Evolutionary conservation across 2,797 vertebrate genomes (phyloP), one percentile per base, ranked within the genome.

Genomic region (Melanotaenia boesemani): DNA sequence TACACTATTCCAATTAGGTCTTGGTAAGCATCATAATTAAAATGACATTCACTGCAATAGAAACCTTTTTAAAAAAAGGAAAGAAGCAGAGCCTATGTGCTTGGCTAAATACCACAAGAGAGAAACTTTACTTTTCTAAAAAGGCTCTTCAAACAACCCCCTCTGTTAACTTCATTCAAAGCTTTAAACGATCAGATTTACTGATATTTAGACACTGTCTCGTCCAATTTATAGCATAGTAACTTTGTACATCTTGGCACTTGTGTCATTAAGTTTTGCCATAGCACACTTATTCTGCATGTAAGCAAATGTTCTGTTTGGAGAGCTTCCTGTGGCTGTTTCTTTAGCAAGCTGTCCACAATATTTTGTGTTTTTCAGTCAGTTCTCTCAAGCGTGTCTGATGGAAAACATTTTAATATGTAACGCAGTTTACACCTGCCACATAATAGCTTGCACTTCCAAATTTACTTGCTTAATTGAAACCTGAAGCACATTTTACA

Each of bases 321-420:
- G 13, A 15, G 39, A 13, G 8, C 10, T 54, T 24, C 10, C n/a
- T 12, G 8, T 12, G 46, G 46, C 22, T 54, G 50, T 24, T 54
- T 24, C 22, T 24, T 54, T 24, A 12, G 10, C 50, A 54, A 22
- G 50, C 22, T 54, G 50, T 22, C 50, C 50, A 24, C n/a, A 54
- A 5, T 54, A 12, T 22, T 11, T 22, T 11, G 50, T 54, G 7
- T 54, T 54, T 52, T 54, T 24, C 22, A 22, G 10, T 12, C 22
- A 24, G 54, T 22, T 50, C 20, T 20, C 3, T 54, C 50, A 54
- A 54, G 50, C 11, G 10, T 54, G 22, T 54, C 50, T 24, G 22
- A 54, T 54, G 50, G 50, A 54, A 54, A 54, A 22, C 39, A 41
- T 54, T 54, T n/a, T 54, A 54, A 54, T 24, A 11, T 54, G 50